These are phyloP conservation scores for Adineta ricciae DNA, from an alignment of 2,888 invertebrate species.

Conservation along the genomic window DNA sequence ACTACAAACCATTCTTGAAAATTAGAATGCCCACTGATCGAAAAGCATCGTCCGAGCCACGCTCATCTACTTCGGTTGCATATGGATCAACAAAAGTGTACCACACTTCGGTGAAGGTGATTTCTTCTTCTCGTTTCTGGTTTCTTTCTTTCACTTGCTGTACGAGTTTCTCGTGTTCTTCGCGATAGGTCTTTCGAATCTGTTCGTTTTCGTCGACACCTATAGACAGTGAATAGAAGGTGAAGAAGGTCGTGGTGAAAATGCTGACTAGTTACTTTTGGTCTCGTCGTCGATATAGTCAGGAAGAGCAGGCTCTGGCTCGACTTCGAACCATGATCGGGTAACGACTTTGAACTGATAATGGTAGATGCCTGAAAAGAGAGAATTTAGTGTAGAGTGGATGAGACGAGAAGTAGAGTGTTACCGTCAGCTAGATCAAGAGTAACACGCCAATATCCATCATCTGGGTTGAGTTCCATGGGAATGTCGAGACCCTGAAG, in stretches of 20 bases:
- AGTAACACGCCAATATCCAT: not conserved
- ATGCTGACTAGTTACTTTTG: not conserved
- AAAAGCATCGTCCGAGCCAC: not conserved
- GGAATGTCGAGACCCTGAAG: not conserved
- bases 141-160: not conserved
- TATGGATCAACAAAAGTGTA: not conserved
- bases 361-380: not conserved
- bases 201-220: not conserved
- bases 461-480: not conserved
- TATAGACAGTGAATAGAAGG: not conserved
- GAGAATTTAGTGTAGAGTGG: too few relatives aligned
- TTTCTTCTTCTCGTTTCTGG: not conserved
- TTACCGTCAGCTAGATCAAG: not conserved
- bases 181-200: not conserved
- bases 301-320: not conserved
- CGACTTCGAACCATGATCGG: not conserved
- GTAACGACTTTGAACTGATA: not conserved
- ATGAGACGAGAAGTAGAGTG: too few relatives aligned
- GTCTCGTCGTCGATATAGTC: not conserved
- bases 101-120: not conserved
- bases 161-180: not conserved
- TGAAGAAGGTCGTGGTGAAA: too few relatives aligned
- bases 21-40: not conserved
- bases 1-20: not conserved
- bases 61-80: not conserved